These are phyloP conservation scores for Porites lutea DNA, from an alignment of 64 coral and sea anemone species.

Conservation along the genomic window DNA sequence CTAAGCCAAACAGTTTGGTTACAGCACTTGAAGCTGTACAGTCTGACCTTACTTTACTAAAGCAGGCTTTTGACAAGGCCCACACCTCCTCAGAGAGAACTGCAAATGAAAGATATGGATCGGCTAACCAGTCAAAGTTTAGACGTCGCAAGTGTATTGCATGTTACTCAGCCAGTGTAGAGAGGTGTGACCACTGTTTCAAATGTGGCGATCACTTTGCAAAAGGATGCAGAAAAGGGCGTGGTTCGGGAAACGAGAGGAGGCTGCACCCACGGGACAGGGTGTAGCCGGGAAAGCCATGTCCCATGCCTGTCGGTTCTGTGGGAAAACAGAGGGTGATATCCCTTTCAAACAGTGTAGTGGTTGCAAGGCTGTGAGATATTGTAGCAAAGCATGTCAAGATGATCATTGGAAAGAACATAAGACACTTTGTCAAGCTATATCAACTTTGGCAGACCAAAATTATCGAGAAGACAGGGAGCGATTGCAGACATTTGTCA, in stretches of 20 bases:
- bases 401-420: slow-evolving; percentile 46
- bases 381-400: slow-evolving; percentile 74
- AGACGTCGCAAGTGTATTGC: background rate
- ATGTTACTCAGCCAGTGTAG: slow-evolving; percentile 21
- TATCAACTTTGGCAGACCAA: slow-evolving; percentile 36
- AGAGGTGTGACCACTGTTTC: slow-evolving; percentile 53
- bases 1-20: slow-evolving; percentile 38
- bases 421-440: slow-evolving; percentile 43
- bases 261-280: slow-evolving; percentile 1
- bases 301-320: background rate
- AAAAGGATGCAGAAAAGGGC: slow-evolving; percentile 36
- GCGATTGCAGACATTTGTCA: background rate
- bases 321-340: background rate
- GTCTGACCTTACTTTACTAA: slow-evolving; percentile 46
- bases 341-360: slow-evolving; percentile 22
- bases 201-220: slow-evolving; percentile 73
- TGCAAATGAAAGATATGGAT: background rate
- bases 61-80: slow-evolving; percentile 47
- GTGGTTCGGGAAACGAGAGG: slow-evolving; percentile 6
- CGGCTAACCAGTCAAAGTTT: slow-evolving; percentile 19
- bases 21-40: slow-evolving; percentile 40
- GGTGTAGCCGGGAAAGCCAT: background rate
- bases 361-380: slow-evolving; percentile 49
- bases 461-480: slow-evolving; percentile 32
- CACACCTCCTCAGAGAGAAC: background rate